phyloP scores from a whole-genome alignment of 2,888 invertebrate genomes.

The Nomada ruficornis region DNA sequence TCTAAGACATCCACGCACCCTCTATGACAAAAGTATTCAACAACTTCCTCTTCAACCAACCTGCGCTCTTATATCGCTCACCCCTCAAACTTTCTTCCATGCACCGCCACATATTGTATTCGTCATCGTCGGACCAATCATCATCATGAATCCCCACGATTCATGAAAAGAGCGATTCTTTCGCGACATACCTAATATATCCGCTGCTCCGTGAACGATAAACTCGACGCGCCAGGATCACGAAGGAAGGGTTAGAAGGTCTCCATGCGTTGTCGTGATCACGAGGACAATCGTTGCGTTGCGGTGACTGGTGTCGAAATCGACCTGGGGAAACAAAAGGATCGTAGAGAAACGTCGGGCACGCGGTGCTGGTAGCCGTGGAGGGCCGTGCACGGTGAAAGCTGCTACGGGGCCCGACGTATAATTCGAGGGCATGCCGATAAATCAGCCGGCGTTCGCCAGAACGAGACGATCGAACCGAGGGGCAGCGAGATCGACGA shows the following conservation, averaged over 20 bases:
- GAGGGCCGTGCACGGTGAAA: constrained; percentile 59
- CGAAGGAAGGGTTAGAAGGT: constrained; percentile 10
- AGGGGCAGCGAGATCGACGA: constrained; percentile 16
- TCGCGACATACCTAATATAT: constrained; percentile 46
- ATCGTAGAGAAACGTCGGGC: constrained; percentile 40
- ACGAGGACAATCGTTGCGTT: constrained; percentile 58
- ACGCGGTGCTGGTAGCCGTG: constrained; percentile 23
- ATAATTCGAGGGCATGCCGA: constrained; percentile 74
- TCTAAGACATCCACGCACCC: too few species aligned
- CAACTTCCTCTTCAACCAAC: too few species aligned
- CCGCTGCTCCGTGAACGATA: constrained; percentile 44
- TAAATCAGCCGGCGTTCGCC: constrained; percentile 64
- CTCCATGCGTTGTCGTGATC: constrained; percentile 51
- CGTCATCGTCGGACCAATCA: too few species aligned
- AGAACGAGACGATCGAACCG: constrained; percentile 31
- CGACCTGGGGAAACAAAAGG: constrained; percentile 62
- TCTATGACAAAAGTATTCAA: too few species aligned
- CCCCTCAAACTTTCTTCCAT: too few species aligned
- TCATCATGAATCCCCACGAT: too few species aligned
- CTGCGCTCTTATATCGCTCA: too few species aligned
- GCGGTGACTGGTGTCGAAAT: constrained; percentile 63
- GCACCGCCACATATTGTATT: too few species aligned
- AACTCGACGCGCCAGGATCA: constrained; percentile 16
- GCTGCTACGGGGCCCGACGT: constrained; percentile 57
- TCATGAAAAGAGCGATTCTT: constrained; percentile 38